Evolutionary conservation across 2,113 vertebrate genomes (phyloP), one percentile per base, ranked within the genome.

Genomic region (Azemiops feae): DNA sequence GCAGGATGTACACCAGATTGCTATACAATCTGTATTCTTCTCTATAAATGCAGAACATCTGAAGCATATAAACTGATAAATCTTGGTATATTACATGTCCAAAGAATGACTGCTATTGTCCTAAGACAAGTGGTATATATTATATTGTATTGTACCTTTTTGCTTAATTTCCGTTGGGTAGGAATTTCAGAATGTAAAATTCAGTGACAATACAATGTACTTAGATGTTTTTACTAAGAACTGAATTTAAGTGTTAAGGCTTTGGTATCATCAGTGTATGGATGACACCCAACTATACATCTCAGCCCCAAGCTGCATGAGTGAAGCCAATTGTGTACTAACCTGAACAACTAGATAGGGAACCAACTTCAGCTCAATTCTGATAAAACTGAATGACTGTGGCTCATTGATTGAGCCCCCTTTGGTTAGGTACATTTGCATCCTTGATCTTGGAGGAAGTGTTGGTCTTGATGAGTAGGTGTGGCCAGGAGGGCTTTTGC

Each of bases 91-190:
- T 91, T 20, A 5, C 43, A 50, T n/a, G 30, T 81, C 22, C n/a
- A 52, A n/a, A 8, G 25, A 53, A n/a, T 16, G 30, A 4, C 52
- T 25, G 20, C 54, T 89, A 20, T 85, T 88, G 50, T 91, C 6
- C 55, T 91, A 22, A 92, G 86, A 86, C 92, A 5, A 5, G 55
- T 81, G 6, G 88, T 53, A 52, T 5, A 90, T 58, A 39, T 87
- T 0, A 45, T 45, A 39, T n/a, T n/a, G n/a, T n/a, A 5, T 85
- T 6, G 3, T 27, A 85, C 57, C 0, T 55, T 88, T 34, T 0
- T 96, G 91, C 74, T 91, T 93, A 92, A 87, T 89, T 47, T 69
- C 54, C 45, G 25, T 85, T 16, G 91, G 16, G 47, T 54, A 95
- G 85, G 87, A 94, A 94, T 87, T 74, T 74, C 69, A 74, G n/a